Evolutionary conservation across 2,113 vertebrate genomes (phyloP), one percentile per base, ranked within the genome.

Genomic region (Oophaga pumilio): DNA sequence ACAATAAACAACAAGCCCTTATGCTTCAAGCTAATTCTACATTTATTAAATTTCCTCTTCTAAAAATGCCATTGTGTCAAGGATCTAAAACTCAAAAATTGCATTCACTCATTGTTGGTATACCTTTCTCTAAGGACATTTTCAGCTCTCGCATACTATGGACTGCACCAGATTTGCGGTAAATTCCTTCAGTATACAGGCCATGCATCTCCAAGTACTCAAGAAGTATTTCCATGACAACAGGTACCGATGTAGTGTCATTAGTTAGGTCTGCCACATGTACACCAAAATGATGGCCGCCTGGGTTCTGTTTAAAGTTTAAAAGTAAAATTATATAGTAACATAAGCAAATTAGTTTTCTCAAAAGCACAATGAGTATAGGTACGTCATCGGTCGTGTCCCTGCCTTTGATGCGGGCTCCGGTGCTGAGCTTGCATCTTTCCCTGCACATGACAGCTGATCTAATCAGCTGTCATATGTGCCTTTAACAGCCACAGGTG

Each of bases 131-230:
- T 76, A 99, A 91, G 0, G 94, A 91, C 92, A 97, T 96, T 74
- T 97, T 96, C 53, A 99, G 94, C 89, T 97, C 97, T 90, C 97
- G 96, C 57, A 98, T 98, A 6, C 97, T 96, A 89, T 99, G 98
- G 87, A 98, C 97, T 0, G 98, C 96, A 0, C 98, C 98, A 0
- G 98, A 99, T 87, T 99, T 99, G 90, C 98, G 96, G 90, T 99
- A 99, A 89, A 99, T 98, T 89, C 98, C 98, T 87, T 99, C 98
- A 0, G 97, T 97, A 92, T 99, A 99, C 26, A 99, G 95, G 76
- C 98, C 98, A 0, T 97, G 95, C 95, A 99, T 98, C 94, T 99
- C 98, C 89, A 99, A 97, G 0, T 98, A 96, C 90, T 99, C 98
- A 85, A 99, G 94, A 92, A 99, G 90, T 90, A 97, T 97, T 94